These are phyloP conservation scores for Urocolius indicus DNA, from an alignment of 2,113 vertebrate species.

Conservation along the genomic window DNA sequence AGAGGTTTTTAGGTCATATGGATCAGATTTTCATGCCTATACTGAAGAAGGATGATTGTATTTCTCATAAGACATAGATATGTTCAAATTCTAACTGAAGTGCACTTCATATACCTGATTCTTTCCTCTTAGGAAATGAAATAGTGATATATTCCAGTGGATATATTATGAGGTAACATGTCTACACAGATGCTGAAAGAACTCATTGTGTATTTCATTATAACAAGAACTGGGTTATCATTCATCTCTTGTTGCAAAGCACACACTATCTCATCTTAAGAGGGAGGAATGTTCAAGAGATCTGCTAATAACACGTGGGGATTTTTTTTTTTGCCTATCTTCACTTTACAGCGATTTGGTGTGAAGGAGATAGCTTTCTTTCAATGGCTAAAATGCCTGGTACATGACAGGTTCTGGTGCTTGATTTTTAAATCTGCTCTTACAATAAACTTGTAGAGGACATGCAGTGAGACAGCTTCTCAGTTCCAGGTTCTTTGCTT, in stretches of 20 bases:
- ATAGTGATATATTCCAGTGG: neutral
- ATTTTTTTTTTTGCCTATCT: neutral
- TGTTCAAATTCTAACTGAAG: neutral
- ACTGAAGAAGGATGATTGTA: neutral
- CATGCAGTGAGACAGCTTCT: neutral
- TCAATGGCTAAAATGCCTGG: neutral
- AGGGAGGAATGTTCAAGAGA: neutral
- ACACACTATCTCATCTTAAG: neutral
- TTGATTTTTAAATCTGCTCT: conserved; percentile 16
- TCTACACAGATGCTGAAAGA: neutral
- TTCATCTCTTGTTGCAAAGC: conserved; percentile 1
- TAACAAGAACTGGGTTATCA: neutral
- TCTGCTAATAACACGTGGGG: neutral
- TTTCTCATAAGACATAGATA: neutral
- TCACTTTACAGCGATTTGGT: conserved; percentile 6
- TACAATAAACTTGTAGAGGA: neutral
- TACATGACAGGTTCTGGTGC: neutral
- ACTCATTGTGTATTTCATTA: conserved; percentile 18
- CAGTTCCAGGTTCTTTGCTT: neutral
- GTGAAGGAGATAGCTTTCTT: neutral
- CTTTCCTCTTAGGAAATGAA: conserved; percentile 11
- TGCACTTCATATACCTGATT: neutral
- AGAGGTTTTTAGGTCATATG: neutral
- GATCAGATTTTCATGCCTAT: neutral
- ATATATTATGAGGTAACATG: neutral